Base-by-base conservation (phyloP, 2,888 invertebrate genomes). In the Amaurobius ferox region DNA sequence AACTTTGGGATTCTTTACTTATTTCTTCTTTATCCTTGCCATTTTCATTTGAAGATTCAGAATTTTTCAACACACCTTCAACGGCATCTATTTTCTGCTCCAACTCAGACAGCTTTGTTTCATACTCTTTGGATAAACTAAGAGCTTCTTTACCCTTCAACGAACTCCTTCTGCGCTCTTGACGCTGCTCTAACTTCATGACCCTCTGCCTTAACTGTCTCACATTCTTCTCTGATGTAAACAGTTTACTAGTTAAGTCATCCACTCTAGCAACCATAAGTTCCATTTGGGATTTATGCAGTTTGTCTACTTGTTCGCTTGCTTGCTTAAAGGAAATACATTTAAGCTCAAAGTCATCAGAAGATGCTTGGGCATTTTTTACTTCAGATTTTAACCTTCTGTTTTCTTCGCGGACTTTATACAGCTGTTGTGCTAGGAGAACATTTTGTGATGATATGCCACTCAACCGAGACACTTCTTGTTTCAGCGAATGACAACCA, bases 251-350 rank as follows among this genome's bases (percentile, higher is more conserved):
- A 0, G 96, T 96, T 35, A 97, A 92, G 90, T 96, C 96, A 90
- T 96, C 94, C 85, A 97, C 95, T 71, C 96, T 93, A 29, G 95
- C 95, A 48, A 95, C 95, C 94, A 97, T 95, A 89, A 96, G 92
- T 88, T 94, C 94, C 55, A 95, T 93, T 91, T 97, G 94, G 1
- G 90, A 89, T 70, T 90, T 89, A 77, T 94, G 94, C 85, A 93
- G 93, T 80, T 93, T 93, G 77, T 93, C 92, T 88, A 93, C 92
- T 0, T 93, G 91, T 86, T 94, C 94, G 90, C 96, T 93, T 90
- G 90, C 88, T 86, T 90, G 90, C 72, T 90, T 90, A 48, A 91
- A 81, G 74, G 89, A 85, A 26, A 86, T 77, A 55, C 88, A 88
- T 19, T 79, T 70, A 26, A 89, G 79, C 68, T 90, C 90, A 66